Conservation (phyloP, 2,113 vertebrate genomes). For the Channa argus region DNA sequence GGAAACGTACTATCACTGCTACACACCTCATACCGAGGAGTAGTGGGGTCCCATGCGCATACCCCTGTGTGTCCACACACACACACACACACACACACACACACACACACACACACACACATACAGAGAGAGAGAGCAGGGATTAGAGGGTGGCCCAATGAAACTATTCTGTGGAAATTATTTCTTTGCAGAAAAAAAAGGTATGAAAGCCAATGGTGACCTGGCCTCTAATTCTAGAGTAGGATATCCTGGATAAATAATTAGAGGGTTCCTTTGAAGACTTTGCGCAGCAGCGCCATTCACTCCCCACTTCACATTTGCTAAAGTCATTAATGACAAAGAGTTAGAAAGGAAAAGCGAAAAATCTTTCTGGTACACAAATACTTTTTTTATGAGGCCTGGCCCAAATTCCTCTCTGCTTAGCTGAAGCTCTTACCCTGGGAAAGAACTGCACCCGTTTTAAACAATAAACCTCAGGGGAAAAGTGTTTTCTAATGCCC, state of each 20-base stretch:
- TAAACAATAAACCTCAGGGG: slow-evolving; percentile 81
- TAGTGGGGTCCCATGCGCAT: slow-evolving; percentile 38
- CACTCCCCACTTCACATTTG: slow-evolving; percentile 82
- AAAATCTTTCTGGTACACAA: slow-evolving; percentile 84
- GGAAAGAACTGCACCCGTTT: slow-evolving; percentile 80
- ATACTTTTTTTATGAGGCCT: slow-evolving; percentile 82
- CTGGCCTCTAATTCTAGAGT: slow-evolving; percentile 81
- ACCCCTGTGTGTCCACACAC: slow-evolving; percentile 35
- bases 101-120: slow-evolving; percentile 21
- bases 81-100: slow-evolving; percentile 14
- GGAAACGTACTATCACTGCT: slow-evolving; percentile 68
- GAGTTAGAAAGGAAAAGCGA: slow-evolving; percentile 76
- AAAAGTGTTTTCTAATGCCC: slow-evolving; percentile 72
- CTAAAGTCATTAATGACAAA: slow-evolving; percentile 88
- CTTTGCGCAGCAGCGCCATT: slow-evolving; percentile 71
- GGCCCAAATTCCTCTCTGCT: slow-evolving; percentile 81
- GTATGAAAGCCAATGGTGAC: slow-evolving; percentile 75
- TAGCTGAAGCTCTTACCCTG: slow-evolving; percentile 80
- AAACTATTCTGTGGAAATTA: slow-evolving; percentile 79
- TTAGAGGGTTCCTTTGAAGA: slow-evolving; percentile 83
- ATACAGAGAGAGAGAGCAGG: slow-evolving; percentile 27
- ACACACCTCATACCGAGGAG: slow-evolving; percentile 50
- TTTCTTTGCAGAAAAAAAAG: slow-evolving; percentile 70
- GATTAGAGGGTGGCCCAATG: slow-evolving; percentile 75
- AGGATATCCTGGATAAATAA: slow-evolving; percentile 86